Evolutionary conservation across 2,113 vertebrate genomes (phyloP).

Genomic region (Condylura cristata): DNA sequence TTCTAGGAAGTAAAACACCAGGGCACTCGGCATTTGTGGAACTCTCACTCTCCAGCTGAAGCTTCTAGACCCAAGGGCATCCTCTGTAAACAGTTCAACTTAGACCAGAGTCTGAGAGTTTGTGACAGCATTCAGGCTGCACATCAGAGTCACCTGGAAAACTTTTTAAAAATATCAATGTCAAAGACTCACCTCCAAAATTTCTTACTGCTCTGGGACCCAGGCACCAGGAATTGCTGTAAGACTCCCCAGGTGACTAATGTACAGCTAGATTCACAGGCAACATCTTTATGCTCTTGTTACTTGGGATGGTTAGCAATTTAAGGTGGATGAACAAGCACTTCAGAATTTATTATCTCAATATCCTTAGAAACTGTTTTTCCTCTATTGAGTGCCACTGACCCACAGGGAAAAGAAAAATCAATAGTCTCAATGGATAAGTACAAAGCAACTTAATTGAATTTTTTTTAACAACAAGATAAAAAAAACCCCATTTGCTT

Average conservation of each 20-base stretch:
- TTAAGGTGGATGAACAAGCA: not conserved
- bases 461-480: constrained; percentile 9
- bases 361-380: not conserved
- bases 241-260: not conserved
- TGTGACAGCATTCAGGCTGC: not conserved
- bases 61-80: not conserved
- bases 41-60: not conserved
- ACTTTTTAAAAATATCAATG: not conserved
- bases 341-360: constrained; percentile 40
- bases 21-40: not conserved
- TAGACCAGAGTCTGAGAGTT: not conserved
- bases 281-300: not conserved
- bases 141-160: not conserved
- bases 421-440: constrained; percentile 4
- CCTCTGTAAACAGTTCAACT: not conserved
- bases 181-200: not conserved
- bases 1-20: not conserved
- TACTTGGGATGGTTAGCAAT: not conserved
- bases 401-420: not conserved
- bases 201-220: not conserved
- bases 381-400: not conserved
- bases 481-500: constrained; percentile 16
- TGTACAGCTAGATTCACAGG: not conserved
- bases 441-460: constrained; percentile 36
- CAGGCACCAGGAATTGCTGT: not conserved